Evolutionary conservation across 2,888 invertebrate genomes (phyloP).

Genomic region (Mesorhabditis sp.): DNA sequence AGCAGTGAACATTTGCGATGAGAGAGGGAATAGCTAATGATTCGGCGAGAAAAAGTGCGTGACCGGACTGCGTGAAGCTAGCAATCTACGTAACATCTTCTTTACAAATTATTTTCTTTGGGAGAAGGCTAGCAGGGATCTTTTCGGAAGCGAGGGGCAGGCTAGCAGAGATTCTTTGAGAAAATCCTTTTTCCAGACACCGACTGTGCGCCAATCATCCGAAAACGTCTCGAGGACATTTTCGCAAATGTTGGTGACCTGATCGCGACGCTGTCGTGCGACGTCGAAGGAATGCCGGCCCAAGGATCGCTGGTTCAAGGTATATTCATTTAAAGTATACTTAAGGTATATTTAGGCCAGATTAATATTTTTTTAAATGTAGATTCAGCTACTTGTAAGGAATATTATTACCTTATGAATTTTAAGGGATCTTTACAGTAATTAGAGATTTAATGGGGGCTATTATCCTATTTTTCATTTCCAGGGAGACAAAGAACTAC

Average conservation of each 20-base stretch:
- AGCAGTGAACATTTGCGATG: too few relatives aligned
- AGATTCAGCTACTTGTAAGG: not conserved
- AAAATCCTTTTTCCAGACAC: constrained; percentile 27
- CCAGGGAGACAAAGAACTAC: constrained; percentile 52
- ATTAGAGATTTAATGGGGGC: too few relatives aligned
- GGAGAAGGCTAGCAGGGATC: too few relatives aligned
- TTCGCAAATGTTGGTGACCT: constrained; percentile 53
- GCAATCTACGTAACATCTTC: too few relatives aligned
- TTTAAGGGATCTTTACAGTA: not conserved
- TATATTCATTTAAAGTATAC: too few relatives aligned
- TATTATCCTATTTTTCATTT: too few relatives aligned
- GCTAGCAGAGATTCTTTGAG: too few relatives aligned
- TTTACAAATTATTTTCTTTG: too few relatives aligned
- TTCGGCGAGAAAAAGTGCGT: too few relatives aligned
- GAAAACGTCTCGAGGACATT: constrained; percentile 58
- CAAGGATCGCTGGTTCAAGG: constrained; percentile 53
- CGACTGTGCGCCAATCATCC: constrained; percentile 56
- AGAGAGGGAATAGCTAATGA: too few relatives aligned
- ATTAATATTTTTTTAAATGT: not conserved
- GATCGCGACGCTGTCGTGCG: constrained; percentile 57
- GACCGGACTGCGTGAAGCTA: too few relatives aligned
- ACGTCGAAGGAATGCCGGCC: constrained; percentile 57
- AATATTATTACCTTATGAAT: not conserved
- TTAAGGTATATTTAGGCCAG: not conserved
- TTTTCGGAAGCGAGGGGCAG: too few relatives aligned